Conservation (phyloP, 2,113 vertebrate genomes). For the Theristicus caerulescens region DNA sequence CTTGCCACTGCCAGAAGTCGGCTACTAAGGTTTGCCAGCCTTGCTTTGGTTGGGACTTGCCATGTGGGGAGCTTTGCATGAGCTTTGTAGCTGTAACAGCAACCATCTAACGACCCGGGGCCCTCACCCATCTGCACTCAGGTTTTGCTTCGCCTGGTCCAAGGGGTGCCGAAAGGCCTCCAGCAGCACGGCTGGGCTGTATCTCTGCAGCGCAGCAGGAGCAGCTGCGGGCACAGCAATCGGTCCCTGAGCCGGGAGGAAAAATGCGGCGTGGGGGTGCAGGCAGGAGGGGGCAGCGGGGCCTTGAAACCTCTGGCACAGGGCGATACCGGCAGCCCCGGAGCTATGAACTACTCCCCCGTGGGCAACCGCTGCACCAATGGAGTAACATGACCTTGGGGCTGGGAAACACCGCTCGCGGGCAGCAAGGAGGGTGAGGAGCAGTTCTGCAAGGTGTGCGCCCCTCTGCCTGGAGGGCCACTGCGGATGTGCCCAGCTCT, state of each 20-base stretch:
- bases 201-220: background rate
- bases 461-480: background rate
- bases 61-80: fast-evolving
- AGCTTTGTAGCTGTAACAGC: background rate
- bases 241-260: background rate
- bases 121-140: background rate
- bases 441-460: background rate
- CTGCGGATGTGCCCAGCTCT: fast-evolving
- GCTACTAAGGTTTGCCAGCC: fast-evolving
- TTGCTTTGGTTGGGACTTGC: background rate
- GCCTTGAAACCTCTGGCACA: background rate
- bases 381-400: background rate
- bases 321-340: fast-evolving
- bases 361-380: fast-evolving
- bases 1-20: background rate
- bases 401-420: fast-evolving
- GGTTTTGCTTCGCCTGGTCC: background rate
- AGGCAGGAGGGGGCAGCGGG: background rate
- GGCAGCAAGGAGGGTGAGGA: background rate
- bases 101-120: fast-evolving
- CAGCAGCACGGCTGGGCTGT: background rate
- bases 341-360: fast-evolving
- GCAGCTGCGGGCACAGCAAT: background rate
- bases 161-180: background rate
- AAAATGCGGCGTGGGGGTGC: background rate